Conservation (phyloP, 2,888 invertebrate genomes). For the Ceriagrion tenellum region DNA sequence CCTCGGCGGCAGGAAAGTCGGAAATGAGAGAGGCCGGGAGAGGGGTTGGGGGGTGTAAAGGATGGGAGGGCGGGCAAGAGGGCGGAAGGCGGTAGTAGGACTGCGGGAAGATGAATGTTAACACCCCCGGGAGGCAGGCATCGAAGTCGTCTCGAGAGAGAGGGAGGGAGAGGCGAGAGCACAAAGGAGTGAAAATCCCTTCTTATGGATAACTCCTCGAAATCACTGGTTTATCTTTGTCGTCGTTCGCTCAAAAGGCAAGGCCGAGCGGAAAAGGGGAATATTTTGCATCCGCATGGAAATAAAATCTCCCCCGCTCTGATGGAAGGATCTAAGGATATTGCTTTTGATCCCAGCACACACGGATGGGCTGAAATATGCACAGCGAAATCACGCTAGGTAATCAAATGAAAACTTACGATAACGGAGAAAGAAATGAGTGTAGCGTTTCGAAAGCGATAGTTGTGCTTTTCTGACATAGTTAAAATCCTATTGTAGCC, state of each 20-base stretch:
- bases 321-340: neutral
- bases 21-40: too few species aligned
- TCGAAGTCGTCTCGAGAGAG: neutral
- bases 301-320: neutral
- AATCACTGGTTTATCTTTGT: conserved; percentile 1
- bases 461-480: neutral
- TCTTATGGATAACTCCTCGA: neutral
- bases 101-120: neutral
- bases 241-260: neutral
- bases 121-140: neutral
- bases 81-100: neutral
- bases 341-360: neutral
- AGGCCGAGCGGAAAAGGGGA: neutral
- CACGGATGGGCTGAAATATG: neutral
- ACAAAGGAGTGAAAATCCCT: conserved; percentile 9
- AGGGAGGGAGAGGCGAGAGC: neutral
- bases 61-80: neutral
- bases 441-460: neutral
- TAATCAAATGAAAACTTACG: neutral
- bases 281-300: neutral
- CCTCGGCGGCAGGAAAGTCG: neutral
- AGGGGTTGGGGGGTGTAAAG: neutral
- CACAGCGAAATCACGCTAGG: neutral
- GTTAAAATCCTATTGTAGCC: neutral
- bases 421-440: neutral